These are phyloP conservation scores for Heterodera schachtii DNA, from an alignment of 1,140 invertebrate genomes.

Conservation along the genomic window DNA sequence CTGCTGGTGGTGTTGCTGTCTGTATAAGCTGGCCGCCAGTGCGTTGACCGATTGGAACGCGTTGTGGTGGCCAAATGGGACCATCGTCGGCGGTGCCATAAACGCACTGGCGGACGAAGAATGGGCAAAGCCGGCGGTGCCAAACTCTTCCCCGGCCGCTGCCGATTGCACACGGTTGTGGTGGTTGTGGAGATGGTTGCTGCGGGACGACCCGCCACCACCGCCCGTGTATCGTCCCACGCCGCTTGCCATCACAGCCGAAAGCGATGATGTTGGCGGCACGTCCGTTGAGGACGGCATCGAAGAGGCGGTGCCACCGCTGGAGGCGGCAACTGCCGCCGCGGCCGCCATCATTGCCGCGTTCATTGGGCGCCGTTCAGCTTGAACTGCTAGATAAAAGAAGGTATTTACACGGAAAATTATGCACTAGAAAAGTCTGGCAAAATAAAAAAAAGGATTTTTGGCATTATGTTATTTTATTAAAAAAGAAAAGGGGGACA, in stretches of 20 bases:
- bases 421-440: slow-evolving; percentile 22
- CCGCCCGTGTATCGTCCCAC: background rate
- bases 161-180: background rate
- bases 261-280: background rate
- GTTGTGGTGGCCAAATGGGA: background rate
- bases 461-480: background rate
- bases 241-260: too few species aligned
- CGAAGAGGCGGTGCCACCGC: slow-evolving; percentile 9
- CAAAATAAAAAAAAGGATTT: slow-evolving; percentile 18
- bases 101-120: background rate
- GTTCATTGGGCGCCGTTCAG: slow-evolving; percentile 68
- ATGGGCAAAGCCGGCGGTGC: too few species aligned
- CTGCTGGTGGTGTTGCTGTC: background rate
- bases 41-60: slow-evolving; percentile 7
- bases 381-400: slow-evolving; percentile 70
- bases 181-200: background rate
- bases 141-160: background rate
- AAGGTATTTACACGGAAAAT: slow-evolving; percentile 21
- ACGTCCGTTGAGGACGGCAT: slow-evolving; percentile 1
- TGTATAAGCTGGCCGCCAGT: slow-evolving; percentile 8
- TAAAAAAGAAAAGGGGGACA: too few species aligned
- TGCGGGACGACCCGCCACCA: slow-evolving; percentile 8
- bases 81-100: slow-evolving; percentile 14
- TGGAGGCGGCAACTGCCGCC: slow-evolving; percentile 34
- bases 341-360: slow-evolving; percentile 53